A percentile compares a stretch with the other conserved stretches of the same genome.
phyloP scores from a whole-genome alignment of 2,797 vertebrate genomes.

The Nyctibius grandis region DNA sequence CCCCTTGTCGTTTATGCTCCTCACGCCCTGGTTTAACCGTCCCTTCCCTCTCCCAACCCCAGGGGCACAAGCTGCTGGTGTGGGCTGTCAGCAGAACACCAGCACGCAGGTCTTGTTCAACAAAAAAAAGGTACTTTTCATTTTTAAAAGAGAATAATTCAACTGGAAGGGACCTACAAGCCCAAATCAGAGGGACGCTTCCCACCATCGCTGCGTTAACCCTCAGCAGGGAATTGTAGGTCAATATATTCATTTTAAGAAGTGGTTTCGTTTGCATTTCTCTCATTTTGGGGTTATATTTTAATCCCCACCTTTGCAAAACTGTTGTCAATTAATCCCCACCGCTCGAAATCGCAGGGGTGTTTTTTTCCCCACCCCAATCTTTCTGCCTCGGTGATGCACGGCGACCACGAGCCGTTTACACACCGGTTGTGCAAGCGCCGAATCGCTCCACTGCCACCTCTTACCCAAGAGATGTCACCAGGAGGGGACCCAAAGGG shows the following conservation, averaged over 20 bases:
- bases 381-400: not conserved
- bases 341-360: no score
- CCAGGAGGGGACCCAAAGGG: not conserved
- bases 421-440: accelerated
- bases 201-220: accelerated
- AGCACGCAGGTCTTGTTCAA: accelerated
- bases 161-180: not conserved
- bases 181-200: not conserved
- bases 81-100: accelerated
- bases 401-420: accelerated
- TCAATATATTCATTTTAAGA: not conserved
- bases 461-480: not conserved
- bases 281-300: not conserved
- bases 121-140: not conserved
- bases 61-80: not conserved
- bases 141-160: no score
- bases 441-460: not conserved
- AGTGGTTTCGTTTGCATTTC: accelerated
- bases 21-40: not conserved
- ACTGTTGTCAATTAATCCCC: not conserved
- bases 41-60: not conserved
- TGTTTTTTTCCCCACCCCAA: no score
- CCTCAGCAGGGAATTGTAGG: not conserved
- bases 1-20: not conserved
- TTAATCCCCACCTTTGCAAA: not conserved